Base-by-base conservation (phyloP, 2,888 invertebrate genomes). In the Cylindroiulus punctatus region DNA sequence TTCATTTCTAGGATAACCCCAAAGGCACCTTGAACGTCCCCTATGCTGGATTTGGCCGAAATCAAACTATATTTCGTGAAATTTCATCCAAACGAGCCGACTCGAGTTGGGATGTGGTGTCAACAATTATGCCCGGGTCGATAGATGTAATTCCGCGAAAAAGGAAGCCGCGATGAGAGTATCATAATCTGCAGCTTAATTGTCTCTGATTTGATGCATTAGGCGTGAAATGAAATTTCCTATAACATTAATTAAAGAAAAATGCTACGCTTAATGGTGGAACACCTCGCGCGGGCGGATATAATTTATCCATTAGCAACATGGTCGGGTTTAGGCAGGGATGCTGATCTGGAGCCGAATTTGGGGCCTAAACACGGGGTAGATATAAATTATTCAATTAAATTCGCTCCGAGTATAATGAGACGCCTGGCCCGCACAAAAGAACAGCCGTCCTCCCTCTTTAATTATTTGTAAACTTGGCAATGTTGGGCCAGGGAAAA, bases 161-260 rank as follows among this genome's bases (percentile, higher is more conserved):
- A 36, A 81, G 14, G 26, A 81, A 81, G 26, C 36, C 81, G 81
- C 26, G 81, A 81, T 81, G 81, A 81, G 81, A 81, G 36, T 81
- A 32, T 81, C 36, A 81, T 81, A 81, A 81, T 81, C 36, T 81
- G 81, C 26, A 81, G 36, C 81, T 36, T 81, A 81, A 81, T 81
- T 36, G 30, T 81, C 81, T 30, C 36, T 81, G 81, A 81, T 81
- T 81, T 81, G 81, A 81, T 81, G 81, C 81, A 81, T 81, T 81
- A 81, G 30, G 30, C 81, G 81, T 81, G 81, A 81, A 81, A 81
- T 81, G 81, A 81, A 81, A 81, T 81, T 81, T 81, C 81, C 81
- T 81, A 81, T 81, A 30, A 30, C 81, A 81, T 81, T 52, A 52
- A 52, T 52, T 52, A 52, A 52, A 19, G 52, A 52, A 52, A 52